Percentiles rank a stretch among this genome's conserved stretches.
phyloP scores from a whole-genome alignment of 2,113 vertebrate genomes.

The Scalopus aquaticus region DNA sequence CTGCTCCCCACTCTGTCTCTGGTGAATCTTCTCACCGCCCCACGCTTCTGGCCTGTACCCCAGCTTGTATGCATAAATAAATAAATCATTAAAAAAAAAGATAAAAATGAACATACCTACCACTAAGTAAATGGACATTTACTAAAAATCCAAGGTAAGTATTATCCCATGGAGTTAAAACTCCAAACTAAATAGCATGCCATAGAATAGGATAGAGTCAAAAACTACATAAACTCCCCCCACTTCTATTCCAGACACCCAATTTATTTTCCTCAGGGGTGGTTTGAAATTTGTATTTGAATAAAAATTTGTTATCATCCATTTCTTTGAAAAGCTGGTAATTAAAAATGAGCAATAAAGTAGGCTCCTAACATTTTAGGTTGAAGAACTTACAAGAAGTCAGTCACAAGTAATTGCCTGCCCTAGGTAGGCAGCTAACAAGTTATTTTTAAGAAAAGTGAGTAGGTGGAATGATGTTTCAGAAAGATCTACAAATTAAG shows the following conservation, averaged over 20 bases:
- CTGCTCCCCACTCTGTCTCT: too few relatives aligned
- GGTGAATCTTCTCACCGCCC: too few relatives aligned
- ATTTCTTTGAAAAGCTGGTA: background rate
- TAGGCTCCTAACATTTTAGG: background rate
- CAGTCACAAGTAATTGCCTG: background rate
- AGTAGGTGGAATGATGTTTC: background rate
- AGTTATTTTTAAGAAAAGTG: constrained; percentile 47
- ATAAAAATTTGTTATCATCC: background rate
- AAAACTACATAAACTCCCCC: background rate
- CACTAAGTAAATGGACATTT: background rate
- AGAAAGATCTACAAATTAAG: constrained; percentile 11
- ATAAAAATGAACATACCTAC: constrained; percentile 5
- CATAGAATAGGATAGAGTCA: background rate
- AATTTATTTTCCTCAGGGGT: background rate
- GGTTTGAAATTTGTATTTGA: background rate
- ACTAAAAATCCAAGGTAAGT: constrained; percentile 26
- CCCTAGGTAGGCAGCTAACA: background rate
- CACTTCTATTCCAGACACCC: background rate
- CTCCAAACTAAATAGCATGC: background rate
- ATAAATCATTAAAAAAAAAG: too few relatives aligned
- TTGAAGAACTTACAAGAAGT: background rate
- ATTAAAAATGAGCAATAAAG: background rate
- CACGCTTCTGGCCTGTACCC: too few relatives aligned
- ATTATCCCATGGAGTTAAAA: background rate
- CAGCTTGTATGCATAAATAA: too few relatives aligned